These are phyloP conservation scores for Brachionus angularis DNA, from an alignment of 1,140 invertebrate genomes.

Conservation along the genomic window DNA sequence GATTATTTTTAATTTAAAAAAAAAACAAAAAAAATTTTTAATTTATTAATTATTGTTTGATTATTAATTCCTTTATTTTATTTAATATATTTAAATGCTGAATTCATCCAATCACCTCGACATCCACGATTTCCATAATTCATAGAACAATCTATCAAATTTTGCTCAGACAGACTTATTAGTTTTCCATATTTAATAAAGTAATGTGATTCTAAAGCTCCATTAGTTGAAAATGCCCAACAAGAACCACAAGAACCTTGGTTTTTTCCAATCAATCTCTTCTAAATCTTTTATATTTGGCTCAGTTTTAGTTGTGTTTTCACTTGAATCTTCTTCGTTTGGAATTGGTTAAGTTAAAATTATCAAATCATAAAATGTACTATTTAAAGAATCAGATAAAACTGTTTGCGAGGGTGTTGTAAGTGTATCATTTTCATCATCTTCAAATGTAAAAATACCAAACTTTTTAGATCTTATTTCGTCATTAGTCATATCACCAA, in stretches of 20 bases:
- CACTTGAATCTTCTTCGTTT: no score
- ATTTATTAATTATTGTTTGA: constrained; percentile 46
- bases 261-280: constrained; percentile 37
- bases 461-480: background rate
- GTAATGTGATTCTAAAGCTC: constrained; percentile 88
- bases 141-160: constrained; percentile 85
- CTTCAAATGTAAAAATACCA: no score
- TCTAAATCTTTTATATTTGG: no score
- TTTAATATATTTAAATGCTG: constrained; percentile 57
- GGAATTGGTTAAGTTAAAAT: background rate
- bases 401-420: background rate
- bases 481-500: constrained; percentile 28
- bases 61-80: constrained; percentile 56
- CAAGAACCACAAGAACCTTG: constrained; percentile 17
- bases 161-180: constrained; percentile 90
- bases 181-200: constrained; percentile 76
- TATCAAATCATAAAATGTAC: background rate
- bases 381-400: background rate
- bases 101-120: constrained; percentile 52
- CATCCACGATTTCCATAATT: constrained; percentile 47
- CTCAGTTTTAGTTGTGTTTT: no score
- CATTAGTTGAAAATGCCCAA: constrained; percentile 59
- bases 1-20: background rate
- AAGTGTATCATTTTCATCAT: no score
- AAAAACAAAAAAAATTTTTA: background rate